Evolutionary conservation across 2,113 vertebrate species (phyloP), one percentile per base, ranked within the genome.

Genomic region (Malurus alboscapulatus): DNA sequence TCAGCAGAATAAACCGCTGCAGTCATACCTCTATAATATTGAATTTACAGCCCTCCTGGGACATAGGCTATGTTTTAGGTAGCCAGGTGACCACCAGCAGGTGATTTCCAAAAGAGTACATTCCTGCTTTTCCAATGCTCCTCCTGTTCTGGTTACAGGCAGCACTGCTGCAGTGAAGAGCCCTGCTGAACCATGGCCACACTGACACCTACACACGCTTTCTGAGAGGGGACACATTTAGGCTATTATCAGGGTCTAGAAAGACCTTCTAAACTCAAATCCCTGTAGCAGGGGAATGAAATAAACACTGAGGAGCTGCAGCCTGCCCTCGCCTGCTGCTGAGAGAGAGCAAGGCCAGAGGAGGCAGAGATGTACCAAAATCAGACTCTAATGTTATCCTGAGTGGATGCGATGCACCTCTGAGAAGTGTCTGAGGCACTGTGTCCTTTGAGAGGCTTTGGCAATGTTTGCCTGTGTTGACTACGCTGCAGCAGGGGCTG

Each of bases 131-230:
- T 91, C 18, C 15, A 63, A 0, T 51, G 20, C 10, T 67, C 6
- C 4, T 69, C 24, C 42, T 87, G 17, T 54, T 61, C 26, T 51
- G 20, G 47, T 66, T 77, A 20, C 42, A 34, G 32, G 17, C 19
- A 45, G 9, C 11, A 45, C 22, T 27, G 55, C 21, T 27, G 6
- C 1, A 9, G 26, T 54, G 29, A n/a, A 69, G 25, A 77, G 7
- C 8, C 7, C 30, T 48, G 11, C 7, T 21, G 51, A 86, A 9
- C 21, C 30, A 27, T 10, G 72, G 30, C n/a, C 53, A 13, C 50
- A 19, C 9, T 80, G 9, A 32, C 10, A 57, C 20, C 8, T 51
- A 22, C 27, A 44, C 25, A 9, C 1, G 0, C 0, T 51, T 80
- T 73, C 68, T 38, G 29, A 47, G 25, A 80, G 30, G 17, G 30